A percentile compares a stretch with the other conserved stretches of the same genome.
phyloP scores from a whole-genome alignment of 2,888 invertebrate species.

The Archips xylosteana region DNA sequence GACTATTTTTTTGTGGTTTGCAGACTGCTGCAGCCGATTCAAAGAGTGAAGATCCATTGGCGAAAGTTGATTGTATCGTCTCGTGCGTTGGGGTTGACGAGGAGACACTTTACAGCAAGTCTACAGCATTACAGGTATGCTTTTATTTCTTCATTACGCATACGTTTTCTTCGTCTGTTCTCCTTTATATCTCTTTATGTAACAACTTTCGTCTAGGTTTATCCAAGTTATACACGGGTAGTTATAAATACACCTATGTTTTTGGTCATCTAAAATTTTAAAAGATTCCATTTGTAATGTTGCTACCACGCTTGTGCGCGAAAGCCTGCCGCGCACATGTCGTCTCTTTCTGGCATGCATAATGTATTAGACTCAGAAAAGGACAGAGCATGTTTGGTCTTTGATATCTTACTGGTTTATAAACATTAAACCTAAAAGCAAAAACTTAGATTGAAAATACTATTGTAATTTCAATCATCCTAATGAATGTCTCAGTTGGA shows the following conservation, averaged over 20 bases:
- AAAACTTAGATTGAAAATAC: background rate
- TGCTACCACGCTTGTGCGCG: slow-evolving; percentile 34
- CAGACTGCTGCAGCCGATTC: slow-evolving; percentile 81
- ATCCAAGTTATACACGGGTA: background rate
- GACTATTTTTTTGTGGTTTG: slow-evolving; percentile 49
- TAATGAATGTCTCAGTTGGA: background rate
- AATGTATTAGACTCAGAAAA: background rate
- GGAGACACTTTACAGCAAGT: slow-evolving; percentile 98
- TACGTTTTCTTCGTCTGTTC: background rate
- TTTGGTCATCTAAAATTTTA: background rate
- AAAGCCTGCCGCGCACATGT: slow-evolving; percentile 38
- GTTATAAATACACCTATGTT: background rate
- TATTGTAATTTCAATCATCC: background rate
- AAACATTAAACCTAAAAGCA: background rate
- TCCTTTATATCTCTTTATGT: background rate
- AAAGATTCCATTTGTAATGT: slow-evolving; percentile 10
- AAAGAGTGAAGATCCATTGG: slow-evolving; percentile 90
- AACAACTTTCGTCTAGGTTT: background rate
- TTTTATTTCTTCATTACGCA: slow-evolving; percentile 3
- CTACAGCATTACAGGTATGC: slow-evolving; percentile 95
- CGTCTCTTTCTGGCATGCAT: slow-evolving; percentile 26
- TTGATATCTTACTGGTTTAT: background rate
- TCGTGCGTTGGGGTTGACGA: slow-evolving; percentile 97
- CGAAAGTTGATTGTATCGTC: slow-evolving; percentile 95
- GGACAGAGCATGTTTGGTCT: slow-evolving; percentile 13